Conservation (phyloP, 2,888 invertebrate species). For the Andrena hattorfiana region DNA sequence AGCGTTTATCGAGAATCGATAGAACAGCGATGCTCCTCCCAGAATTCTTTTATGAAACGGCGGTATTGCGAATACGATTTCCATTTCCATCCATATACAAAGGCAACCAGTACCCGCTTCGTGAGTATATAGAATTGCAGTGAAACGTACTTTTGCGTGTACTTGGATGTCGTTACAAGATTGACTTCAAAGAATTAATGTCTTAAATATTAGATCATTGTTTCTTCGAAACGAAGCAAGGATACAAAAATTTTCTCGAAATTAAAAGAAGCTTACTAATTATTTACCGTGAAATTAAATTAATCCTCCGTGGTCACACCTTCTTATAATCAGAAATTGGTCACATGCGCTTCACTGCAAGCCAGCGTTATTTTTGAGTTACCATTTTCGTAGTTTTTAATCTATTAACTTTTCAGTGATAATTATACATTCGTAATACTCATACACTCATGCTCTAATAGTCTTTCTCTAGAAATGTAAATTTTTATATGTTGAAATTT, state of each 20-base stretch:
- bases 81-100: constrained; percentile 19
- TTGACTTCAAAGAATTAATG: no score
- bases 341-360: no score
- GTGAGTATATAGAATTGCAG: not conserved
- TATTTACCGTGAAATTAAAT: not conserved
- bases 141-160: not conserved
- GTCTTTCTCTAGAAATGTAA: not conserved
- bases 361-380: no score
- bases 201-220: no score
- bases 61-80: constrained; percentile 27
- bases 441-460: no score
- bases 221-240: no score
- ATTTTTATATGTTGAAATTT: not conserved
- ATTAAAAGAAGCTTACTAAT: not conserved
- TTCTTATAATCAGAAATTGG: not conserved
- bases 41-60: constrained; percentile 33
- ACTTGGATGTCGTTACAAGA: no score
- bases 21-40: constrained; percentile 9
- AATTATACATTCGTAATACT: no score
- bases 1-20: constrained; percentile 44
- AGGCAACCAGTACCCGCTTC: not conserved
- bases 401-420: no score
- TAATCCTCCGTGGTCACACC: not conserved
- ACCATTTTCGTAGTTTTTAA: no score
- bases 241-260: not conserved